Percentiles rank a stretch among this genome's conserved stretches.
phyloP scores from a whole-genome alignment of 2,113 vertebrate species.

The Labrus mixtus region DNA sequence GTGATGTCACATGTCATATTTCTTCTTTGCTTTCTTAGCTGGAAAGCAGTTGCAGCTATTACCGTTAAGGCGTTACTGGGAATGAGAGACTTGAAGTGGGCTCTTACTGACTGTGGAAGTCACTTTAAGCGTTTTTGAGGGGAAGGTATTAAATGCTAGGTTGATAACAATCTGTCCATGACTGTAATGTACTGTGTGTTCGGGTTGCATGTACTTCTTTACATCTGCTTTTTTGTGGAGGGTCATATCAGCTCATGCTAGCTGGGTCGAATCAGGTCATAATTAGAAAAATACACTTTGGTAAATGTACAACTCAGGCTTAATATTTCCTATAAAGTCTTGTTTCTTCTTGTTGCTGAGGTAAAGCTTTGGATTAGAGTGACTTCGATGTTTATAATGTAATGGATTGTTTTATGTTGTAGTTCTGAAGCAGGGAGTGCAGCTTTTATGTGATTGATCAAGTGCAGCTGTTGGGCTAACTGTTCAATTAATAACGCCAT shows the following conservation, averaged over 20 bases:
- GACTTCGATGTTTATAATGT: slow-evolving; percentile 13
- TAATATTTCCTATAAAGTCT: slow-evolving; percentile 11
- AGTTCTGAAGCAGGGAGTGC: slow-evolving; percentile 14
- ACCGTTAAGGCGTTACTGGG: slow-evolving; percentile 27
- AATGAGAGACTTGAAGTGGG: slow-evolving; percentile 44
- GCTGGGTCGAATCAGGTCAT: slow-evolving; percentile 36
- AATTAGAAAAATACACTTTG: slow-evolving; percentile 2
- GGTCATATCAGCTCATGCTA: not conserved
- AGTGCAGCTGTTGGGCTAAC: slow-evolving; percentile 40
- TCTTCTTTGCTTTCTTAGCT: slow-evolving; percentile 64
- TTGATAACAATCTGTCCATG: not conserved
- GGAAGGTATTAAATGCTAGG: not conserved
- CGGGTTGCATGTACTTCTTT: not conserved
- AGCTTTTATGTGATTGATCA: slow-evolving; percentile 47
- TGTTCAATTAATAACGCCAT: slow-evolving; percentile 33
- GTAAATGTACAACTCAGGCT: slow-evolving; percentile 31
- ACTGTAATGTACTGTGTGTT: not conserved
- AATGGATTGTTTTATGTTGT: slow-evolving; percentile 52
- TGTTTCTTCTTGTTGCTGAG: slow-evolving; percentile 2
- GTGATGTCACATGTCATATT: slow-evolving; percentile 70
- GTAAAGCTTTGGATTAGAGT: slow-evolving; percentile 11
- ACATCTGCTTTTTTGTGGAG: slow-evolving; percentile 10
- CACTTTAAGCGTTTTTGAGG: slow-evolving; percentile 53
- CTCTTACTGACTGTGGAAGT: slow-evolving; percentile 40
- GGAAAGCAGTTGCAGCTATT: slow-evolving; percentile 59